Percentiles rank a stretch among this genome's conserved stretches.
These are phyloP conservation scores for Nothobranchius kuhntae DNA, from an alignment of 2,113 vertebrate genomes.

Conservation along the genomic window DNA sequence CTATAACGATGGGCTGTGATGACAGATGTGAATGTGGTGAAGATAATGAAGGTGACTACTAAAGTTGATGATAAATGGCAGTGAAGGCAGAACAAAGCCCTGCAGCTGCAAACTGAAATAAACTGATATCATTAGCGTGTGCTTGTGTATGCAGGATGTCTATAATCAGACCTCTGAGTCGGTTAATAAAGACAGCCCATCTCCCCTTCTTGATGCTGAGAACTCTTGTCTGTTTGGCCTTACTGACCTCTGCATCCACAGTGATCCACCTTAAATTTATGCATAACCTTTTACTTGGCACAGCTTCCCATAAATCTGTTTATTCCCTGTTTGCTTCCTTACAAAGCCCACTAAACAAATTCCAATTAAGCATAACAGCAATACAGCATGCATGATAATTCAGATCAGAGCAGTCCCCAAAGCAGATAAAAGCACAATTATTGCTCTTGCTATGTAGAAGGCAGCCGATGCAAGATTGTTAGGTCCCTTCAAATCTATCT, in stretches of 20 bases:
- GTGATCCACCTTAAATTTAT: constrained; percentile 76
- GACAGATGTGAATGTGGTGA: constrained; percentile 28
- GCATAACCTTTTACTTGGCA: constrained; percentile 77
- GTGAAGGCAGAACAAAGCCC: constrained; percentile 56
- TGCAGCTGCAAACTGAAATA: constrained; percentile 56
- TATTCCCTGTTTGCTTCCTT: constrained; percentile 70
- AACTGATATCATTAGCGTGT: constrained; percentile 57
- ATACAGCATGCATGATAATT: constrained; percentile 72
- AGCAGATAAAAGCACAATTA: constrained; percentile 71
- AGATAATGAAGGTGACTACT: constrained; percentile 59
- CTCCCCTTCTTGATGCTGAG: constrained; percentile 46
- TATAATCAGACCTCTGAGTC: not conserved
- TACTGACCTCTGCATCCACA: constrained; percentile 74
- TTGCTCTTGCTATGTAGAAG: constrained; percentile 51
- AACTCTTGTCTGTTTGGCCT: constrained; percentile 71
- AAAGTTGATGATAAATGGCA: constrained; percentile 62
- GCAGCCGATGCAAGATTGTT: constrained; percentile 38
- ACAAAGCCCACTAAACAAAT: constrained; percentile 74
- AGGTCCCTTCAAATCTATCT: constrained; percentile 41
- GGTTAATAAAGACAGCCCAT: constrained; percentile 28
- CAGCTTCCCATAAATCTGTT: constrained; percentile 71
- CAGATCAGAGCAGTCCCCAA: constrained; percentile 50
- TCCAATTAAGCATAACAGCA: constrained; percentile 76
- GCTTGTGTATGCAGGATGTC: constrained; percentile 14
- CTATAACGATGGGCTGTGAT: constrained; percentile 25